Evolutionary conservation across 2,888 invertebrate genomes (phyloP), one percentile per base, ranked within the genome.

Genomic region (Blastobasis lacticolella): DNA sequence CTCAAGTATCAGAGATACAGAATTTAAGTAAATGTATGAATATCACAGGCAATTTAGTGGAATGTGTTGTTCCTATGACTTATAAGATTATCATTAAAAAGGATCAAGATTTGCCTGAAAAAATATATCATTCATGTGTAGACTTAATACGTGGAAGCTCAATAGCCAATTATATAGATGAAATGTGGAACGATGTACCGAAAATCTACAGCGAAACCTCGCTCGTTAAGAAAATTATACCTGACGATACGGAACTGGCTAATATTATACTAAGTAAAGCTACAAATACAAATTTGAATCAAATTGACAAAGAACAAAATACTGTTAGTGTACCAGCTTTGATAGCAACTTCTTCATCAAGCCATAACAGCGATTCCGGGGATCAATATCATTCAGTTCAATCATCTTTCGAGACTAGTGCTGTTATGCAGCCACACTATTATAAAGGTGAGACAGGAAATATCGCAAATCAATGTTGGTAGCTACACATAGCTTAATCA

Each of bases 91-190:
- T 79, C 56, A 49, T 87, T 0, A 79, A 67, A 59, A 84, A 75
- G 60, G 57, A 59, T 9, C 9, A 42, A 42, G 10, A 42, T 23
- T 23, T 23, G 23, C 47, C 56, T 46, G 42, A 55, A 68, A 80
- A 75, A 58, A 65, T 69, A 1, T 86, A 83, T 59, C 75, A 86
- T 59, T 87, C 87, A 3, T 86, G 87, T 55, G 75, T 87, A 9
- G 87, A 86, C 64, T 70, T 78, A 42, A 57, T 71, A 10, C 57
- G 62, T 10, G 54, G 59, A 8, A 66, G 63, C 38, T 69, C 75
- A 38, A 55, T 64, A 47, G 63, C 66, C 23, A 63, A 23, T 23
- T 23, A 58, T 40, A 46, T 63, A 45, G 59, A 69, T 42, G 49
- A 66, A 38, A 68, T 57, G 10, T 69, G 69, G 23, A 74, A 72